A percentile compares a stretch with the other conserved stretches of the same genome.
Conservation (phyloP, 2,888 invertebrate genomes). For the Oxystoma pomonae region DNA sequence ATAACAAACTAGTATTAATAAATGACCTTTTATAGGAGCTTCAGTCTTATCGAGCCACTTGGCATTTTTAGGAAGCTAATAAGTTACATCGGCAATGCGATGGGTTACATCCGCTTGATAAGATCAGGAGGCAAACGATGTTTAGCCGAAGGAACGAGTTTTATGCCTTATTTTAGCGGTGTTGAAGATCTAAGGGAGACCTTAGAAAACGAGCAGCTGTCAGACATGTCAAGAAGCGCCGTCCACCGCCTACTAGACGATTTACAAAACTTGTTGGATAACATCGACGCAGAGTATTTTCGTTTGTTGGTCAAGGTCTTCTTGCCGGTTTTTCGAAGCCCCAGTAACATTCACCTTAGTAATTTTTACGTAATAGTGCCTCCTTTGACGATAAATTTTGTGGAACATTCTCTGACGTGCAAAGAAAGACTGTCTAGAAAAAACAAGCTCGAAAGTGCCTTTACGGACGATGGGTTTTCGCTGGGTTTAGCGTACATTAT, state of each 20-base stretch:
- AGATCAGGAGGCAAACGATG: slow-evolving; percentile 91
- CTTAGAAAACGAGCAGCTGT: slow-evolving; percentile 57
- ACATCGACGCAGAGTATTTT: slow-evolving; percentile 82
- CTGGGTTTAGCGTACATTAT: slow-evolving; percentile 92
- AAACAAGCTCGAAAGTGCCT: slow-evolving; percentile 80
- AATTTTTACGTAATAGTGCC: slow-evolving; percentile 94
- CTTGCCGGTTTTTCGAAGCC: slow-evolving; percentile 79
- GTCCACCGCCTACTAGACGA: slow-evolving; percentile 73
- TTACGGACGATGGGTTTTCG: slow-evolving; percentile 98
- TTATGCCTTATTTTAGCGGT: slow-evolving; percentile 74
- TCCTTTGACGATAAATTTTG: slow-evolving; percentile 88
- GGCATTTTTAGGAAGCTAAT: slow-evolving; percentile 2
- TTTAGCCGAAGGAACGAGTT: slow-evolving; percentile 85
- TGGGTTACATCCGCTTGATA: slow-evolving; percentile 93
- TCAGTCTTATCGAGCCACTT: too few relatives aligned
- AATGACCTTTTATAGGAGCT: too few relatives aligned
- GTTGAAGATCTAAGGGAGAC: slow-evolving; percentile 56
- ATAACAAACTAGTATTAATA: too few relatives aligned
- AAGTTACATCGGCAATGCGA: slow-evolving; percentile 65
- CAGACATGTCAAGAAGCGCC: slow-evolving; percentile 58
- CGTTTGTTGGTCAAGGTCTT: slow-evolving; percentile 89
- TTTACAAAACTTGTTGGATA: slow-evolving; percentile 71
- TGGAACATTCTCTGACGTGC: slow-evolving; percentile 86
- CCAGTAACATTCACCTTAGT: slow-evolving; percentile 82
- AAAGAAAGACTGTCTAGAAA: slow-evolving; percentile 93